Base-by-base conservation (phyloP, 2,888 invertebrate species). In the Drosophila kuntzei region DNA sequence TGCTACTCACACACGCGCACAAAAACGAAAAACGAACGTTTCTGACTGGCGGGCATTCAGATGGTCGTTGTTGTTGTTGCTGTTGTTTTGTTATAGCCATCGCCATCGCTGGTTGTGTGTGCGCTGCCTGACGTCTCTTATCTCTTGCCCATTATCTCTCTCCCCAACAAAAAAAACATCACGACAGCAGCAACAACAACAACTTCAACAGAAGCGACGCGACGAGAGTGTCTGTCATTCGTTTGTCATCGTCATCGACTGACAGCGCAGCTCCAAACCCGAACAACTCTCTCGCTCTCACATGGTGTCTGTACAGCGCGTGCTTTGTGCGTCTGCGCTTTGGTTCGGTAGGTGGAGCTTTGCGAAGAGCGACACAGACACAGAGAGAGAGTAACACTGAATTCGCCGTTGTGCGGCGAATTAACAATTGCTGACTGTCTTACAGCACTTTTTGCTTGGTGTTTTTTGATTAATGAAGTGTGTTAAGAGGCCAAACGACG, bases 131-230 rank as follows among this genome's bases (percentile, higher is more conserved):
- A 71, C 89, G 89, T 85, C 90, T 87, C 90, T 91, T 91, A 91
- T 91, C 91, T 92, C 87, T 89, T 87, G 77, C 80, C 65, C 89
- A 92, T 91, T 91, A 91, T 91, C 92, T 92, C 85, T 85, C 88
- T 79, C 82, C 59, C 66, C 57, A 60, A 59, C 64, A 65, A 41
- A 18, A 54, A 36, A 44, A 62, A 32, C 58, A 47, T 16, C 16
- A 16, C 37, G 18, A 25, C 25, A 25, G 8, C 14, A 53, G 16
- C 51, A 62, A 32, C 55, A 47, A 54, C 46, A 70, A 12, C 43
- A 46, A 57, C 59, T 49, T 34, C 27, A 60, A 20, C 59, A 41
- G 44, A 55, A 50, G 54, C 64, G 50, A 55, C 14, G 76, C 76
- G 72, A 62, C 63, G 71, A 77, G 79, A 78, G 87, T 81, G 86